Evolutionary conservation across 2,113 vertebrate species (phyloP).

Genomic region (Pelvicachromis taeniatus): DNA sequence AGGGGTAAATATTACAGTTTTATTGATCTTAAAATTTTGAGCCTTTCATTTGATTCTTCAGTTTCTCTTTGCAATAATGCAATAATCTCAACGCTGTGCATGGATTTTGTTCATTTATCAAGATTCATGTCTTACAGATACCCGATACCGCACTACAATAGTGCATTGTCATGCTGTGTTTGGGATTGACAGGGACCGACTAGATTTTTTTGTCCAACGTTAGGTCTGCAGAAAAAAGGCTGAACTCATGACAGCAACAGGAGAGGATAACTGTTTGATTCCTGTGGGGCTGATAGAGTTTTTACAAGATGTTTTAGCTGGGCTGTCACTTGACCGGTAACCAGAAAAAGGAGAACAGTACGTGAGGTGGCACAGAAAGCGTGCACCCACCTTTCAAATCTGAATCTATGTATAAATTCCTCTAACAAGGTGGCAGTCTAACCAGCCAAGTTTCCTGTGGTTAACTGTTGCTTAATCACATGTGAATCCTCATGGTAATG

Average conservation of each 20-base stretch:
- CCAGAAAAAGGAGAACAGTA: neutral
- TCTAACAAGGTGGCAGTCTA: neutral
- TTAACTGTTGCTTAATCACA: neutral
- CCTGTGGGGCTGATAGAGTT: neutral
- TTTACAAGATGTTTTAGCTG: neutral
- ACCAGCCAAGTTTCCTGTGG: neutral
- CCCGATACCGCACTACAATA: neutral
- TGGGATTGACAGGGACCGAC: neutral
- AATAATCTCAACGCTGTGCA: neutral
- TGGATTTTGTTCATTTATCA: neutral
- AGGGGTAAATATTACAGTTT: neutral
- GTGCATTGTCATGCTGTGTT: accelerated
- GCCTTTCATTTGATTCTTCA: neutral
- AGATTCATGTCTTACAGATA: neutral
- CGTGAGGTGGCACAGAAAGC: neutral
- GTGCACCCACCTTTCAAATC: neutral
- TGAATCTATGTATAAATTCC: neutral
- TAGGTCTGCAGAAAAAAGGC: neutral
- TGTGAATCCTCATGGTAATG: neutral
- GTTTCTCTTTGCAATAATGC: neutral
- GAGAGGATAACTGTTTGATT: neutral
- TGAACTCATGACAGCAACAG: neutral
- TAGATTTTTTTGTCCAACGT: neutral
- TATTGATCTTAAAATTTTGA: neutral
- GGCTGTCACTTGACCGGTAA: neutral